Conservation (phyloP, 2,113 vertebrate species). For the Vireo altiloquus region DNA sequence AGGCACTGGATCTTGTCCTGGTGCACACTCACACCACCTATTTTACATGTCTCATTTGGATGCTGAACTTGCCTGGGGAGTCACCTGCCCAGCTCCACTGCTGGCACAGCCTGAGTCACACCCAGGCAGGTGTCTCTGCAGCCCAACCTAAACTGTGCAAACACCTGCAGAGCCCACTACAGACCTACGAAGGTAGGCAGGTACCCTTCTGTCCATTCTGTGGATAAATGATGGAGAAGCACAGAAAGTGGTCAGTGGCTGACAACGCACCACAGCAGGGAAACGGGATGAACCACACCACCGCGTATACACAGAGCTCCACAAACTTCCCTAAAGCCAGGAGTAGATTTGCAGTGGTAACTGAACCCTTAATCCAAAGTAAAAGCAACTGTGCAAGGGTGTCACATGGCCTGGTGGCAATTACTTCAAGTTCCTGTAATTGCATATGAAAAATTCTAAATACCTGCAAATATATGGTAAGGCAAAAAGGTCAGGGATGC, state of each 20-base stretch:
- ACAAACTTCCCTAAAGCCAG: fast-evolving
- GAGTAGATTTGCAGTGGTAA: not conserved
- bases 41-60: not conserved
- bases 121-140: not conserved
- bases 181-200: not conserved
- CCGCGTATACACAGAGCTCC: fast-evolving
- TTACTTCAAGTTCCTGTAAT: not conserved
- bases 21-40: not conserved
- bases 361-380: not conserved
- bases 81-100: fast-evolving
- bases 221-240: not conserved
- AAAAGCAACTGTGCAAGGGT: not conserved
- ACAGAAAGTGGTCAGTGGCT: not conserved
- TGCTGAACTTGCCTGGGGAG: not conserved
- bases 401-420: fast-evolving
- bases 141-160: not conserved
- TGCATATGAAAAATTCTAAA: not conserved
- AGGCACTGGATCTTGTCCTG: fast-evolving
- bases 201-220: fast-evolving
- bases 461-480: fast-evolving
- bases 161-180: fast-evolving
- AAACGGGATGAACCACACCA: not conserved
- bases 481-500: fast-evolving
- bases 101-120: not conserved
- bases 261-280: fast-evolving